These are phyloP conservation scores for Dryoscopus gambensis DNA, from an alignment of 2,113 vertebrate genomes.

Conservation along the genomic window DNA sequence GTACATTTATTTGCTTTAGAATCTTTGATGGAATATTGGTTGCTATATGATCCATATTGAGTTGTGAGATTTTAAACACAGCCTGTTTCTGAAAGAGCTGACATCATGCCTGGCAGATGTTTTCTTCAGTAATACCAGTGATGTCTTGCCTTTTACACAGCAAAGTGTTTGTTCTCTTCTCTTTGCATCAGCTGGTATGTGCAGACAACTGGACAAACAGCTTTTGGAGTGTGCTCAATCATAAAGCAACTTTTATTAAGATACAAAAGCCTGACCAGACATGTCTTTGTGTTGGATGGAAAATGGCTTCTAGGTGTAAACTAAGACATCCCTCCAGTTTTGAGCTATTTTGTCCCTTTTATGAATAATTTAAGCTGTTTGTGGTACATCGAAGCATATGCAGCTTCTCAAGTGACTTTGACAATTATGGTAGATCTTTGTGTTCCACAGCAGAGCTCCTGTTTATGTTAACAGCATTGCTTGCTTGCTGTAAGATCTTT, in stretches of 20 bases:
- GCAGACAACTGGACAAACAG: background rate
- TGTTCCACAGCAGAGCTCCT: background rate
- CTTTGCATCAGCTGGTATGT: background rate
- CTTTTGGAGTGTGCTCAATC: background rate
- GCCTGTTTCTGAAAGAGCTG: constrained; percentile 9
- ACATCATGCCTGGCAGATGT: background rate
- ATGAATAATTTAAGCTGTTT: background rate
- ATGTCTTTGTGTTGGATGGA: background rate
- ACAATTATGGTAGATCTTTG: background rate
- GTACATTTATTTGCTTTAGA: constrained; percentile 18
- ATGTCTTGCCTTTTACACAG: background rate
- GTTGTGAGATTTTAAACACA: background rate
- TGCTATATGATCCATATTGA: background rate
- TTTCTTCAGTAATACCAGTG: background rate
- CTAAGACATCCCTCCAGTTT: background rate
- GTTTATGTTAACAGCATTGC: background rate
- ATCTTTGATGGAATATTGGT: constrained; percentile 6
- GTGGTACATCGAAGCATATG: background rate
- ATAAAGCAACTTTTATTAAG: background rate
- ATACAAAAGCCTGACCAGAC: background rate
- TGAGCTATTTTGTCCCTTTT: background rate
- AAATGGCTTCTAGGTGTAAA: background rate
- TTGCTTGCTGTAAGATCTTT: background rate
- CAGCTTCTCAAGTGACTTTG: background rate
- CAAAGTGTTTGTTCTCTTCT: background rate